Evolutionary conservation across 2,797 vertebrate species (phyloP), one percentile per base, ranked within the genome.

Genomic region (Heteromormyrus szaboi): DNA sequence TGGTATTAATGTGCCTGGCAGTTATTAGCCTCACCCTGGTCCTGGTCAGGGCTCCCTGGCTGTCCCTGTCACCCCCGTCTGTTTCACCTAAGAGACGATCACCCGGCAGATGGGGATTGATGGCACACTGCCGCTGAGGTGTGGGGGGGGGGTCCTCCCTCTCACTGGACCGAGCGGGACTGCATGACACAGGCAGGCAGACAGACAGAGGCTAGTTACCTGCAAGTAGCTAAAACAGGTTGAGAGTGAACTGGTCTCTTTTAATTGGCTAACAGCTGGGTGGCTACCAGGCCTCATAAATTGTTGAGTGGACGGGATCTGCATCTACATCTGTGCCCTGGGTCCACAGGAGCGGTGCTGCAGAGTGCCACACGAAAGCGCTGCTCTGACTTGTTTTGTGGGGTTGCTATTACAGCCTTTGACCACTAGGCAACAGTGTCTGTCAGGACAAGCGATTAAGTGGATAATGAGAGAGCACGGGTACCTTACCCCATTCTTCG

Each of bases 1-100:
- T 92, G 90, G 90, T 91, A 92, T 91, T 93, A 92, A 92, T 91
- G 91, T 91, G 91, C 88, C 89, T 88, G 90, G 89, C 86, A 88
- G 91, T 93, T 92, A 92, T 90, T 89, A 90, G 88, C 91, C 90
- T 90, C 92, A 92, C 91, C 90, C 89, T 89, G 88, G 88, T 65
- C 48, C 56, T 3, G 89, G 91, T 90, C 91, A 92, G 90, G 91
- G 91, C 88, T 25, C 89, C 89, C 88, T 62, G 62, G 85, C 54
- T 87, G 54, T 76, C 59, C 76, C 48, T 33, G 68, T 76, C 33
- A 19, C 84, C 79, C 4, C 87, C 72, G 72, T 37, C 50, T 76
- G 72, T 62, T 87, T 81, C 59, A 87, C 85, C 51, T 19, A 25
- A 46, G 22, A 81, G 41, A 48, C 72, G 22, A 37, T 48, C 25